Evolutionary conservation across 2,797 vertebrate species (phyloP).

Genomic region (Vultur gryphus): DNA sequence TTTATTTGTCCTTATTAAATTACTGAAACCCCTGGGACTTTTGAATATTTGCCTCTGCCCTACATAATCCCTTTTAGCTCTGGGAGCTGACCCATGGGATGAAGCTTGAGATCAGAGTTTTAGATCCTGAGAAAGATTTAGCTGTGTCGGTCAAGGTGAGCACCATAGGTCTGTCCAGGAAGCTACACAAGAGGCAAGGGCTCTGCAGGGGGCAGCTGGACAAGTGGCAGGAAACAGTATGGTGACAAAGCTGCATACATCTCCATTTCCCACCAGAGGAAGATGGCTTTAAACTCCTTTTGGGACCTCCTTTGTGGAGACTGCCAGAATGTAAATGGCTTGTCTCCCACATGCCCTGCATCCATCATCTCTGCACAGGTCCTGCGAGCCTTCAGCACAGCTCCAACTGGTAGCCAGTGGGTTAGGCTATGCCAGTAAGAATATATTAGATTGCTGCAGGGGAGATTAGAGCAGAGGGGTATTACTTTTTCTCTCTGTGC

Average conservation of each 20-base stretch:
- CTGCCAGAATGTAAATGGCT: background rate
- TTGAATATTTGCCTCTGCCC: background rate
- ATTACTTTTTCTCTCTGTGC: background rate
- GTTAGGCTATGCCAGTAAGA: background rate
- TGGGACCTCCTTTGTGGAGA: background rate
- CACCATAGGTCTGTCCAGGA: background rate
- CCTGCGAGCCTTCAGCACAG: background rate
- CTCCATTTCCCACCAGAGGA: background rate
- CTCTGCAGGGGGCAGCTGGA: rapidly evolving
- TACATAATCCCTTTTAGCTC: background rate
- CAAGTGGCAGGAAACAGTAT: background rate
- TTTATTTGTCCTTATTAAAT: conserved; percentile 45
- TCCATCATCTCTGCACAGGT: background rate
- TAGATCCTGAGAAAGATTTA: background rate
- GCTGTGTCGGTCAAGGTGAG: background rate
- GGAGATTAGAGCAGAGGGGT: background rate
- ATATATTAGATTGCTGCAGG: background rate
- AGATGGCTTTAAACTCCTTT: background rate
- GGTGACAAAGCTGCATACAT: background rate
- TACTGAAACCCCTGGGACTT: background rate
- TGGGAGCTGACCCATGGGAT: background rate
- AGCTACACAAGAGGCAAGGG: background rate
- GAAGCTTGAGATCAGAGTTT: background rate
- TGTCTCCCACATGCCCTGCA: background rate
- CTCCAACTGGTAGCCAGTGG: background rate